Conservation (phyloP, 1,140 invertebrate genomes). For the Drosophila lacteicornis region DNA sequence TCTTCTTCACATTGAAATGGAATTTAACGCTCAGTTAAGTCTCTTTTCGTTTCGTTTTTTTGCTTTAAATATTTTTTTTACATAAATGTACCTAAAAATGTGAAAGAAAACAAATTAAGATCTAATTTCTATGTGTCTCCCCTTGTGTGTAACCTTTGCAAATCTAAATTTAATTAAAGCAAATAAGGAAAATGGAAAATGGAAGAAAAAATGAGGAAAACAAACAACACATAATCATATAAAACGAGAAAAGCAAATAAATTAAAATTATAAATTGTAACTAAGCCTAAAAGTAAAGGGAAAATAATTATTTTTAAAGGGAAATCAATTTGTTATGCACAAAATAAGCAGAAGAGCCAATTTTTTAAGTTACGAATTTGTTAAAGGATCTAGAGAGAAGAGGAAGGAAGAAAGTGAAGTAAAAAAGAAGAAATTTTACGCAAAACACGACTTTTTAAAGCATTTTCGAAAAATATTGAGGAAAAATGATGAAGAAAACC, state of each 20-base stretch:
- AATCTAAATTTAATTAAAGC: conserved; percentile 18
- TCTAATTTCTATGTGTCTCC: conserved; percentile 48
- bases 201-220: conserved; percentile 6
- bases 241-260: conserved; percentile 35
- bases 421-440: conserved; percentile 12
- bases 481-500: conserved; percentile 22
- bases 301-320: conserved; percentile 47
- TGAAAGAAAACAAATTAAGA: conserved; percentile 22
- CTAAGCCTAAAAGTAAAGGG: conserved; percentile 19
- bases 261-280: conserved; percentile 30
- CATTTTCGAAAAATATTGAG: conserved; percentile 78
- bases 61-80: conserved; percentile 21
- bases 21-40: conserved; percentile 37
- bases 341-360: conserved; percentile 42
- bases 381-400: conserved; percentile 39
- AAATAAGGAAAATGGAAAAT: no score
- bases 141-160: conserved; percentile 43
- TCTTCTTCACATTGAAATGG: conserved; percentile 16
- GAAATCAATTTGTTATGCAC: conserved; percentile 58
- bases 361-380: conserved; percentile 51
- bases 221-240: conserved; percentile 50
- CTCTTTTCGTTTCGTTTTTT: conserved; percentile 15
- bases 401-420: conserved; percentile 14
- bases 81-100: conserved; percentile 57
- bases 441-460: conserved; percentile 70